Base-by-base conservation (phyloP, 2,888 invertebrate genomes). In the Drosophila parthenogenetica region DNA sequence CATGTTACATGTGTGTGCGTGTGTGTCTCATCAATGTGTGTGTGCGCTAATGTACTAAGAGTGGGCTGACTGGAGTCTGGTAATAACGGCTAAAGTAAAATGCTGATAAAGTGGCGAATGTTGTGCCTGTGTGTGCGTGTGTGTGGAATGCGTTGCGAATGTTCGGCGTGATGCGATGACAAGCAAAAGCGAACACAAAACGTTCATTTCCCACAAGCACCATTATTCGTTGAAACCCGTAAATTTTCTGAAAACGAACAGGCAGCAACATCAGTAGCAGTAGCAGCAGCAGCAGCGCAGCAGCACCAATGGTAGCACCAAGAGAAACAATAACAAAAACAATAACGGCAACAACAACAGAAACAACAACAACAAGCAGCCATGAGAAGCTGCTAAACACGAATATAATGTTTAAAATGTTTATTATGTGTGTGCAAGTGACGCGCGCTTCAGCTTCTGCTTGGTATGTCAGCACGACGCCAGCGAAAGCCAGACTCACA, bases 141-240 rank as follows among this genome's bases (percentile, higher is more conserved):
- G 80, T 55, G 40, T 57, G 76, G 69, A 74, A 78, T 78, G 79
- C 71, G 70, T 58, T 74, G 75, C 70, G 62, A 70, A 63, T 78
- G 76, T 59, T 63, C 60, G 66, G 70, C 63, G 86, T 70, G 65
- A 74, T 77, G 86, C 70, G 84, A 89, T 89, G 85, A 87, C 89
- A 85, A 79, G 89, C 89, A 77, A 74, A 85, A 87, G 87, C 81
- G 84, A 88, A 85, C 85, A 85, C 87, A 85, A 85, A 85, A 85
- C 85, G 89, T 89, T 85, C 87, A 89, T 89, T 85, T 85, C 85
- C 85, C 85, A 89, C 82, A 89, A 89, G 85, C 82, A 70, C 79
- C 89, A 85, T 85, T 85, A 89, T 85, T 87, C 82, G 85, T 86
- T 84, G 84, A 88, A 88, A 67, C 84, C 87, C 87, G 87, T 87